These are phyloP conservation scores for Coenobita brevimanus DNA, from an alignment of 1,140 invertebrate genomes.

Conservation along the genomic window DNA sequence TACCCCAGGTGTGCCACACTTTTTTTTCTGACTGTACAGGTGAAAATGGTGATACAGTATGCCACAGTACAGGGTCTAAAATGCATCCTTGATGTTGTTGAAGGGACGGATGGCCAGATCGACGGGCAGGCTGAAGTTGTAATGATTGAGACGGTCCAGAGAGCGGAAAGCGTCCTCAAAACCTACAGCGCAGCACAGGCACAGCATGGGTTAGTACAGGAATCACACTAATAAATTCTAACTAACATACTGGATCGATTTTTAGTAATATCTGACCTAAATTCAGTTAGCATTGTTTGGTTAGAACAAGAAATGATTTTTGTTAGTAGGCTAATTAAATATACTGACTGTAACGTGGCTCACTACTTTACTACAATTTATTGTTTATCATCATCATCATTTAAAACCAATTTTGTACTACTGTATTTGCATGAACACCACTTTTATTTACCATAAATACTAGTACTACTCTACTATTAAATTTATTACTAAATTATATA, in stretches of 20 bases:
- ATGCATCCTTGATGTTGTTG: constrained; percentile 98
- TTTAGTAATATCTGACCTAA: too few relatives aligned
- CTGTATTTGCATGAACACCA: background rate
- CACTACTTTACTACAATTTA: too few relatives aligned
- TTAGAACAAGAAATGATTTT: too few relatives aligned
- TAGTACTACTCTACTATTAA: background rate
- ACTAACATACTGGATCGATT: background rate
- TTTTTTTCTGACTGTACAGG: too few relatives aligned
- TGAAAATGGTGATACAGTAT: too few relatives aligned
- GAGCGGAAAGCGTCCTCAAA: constrained; percentile 96
- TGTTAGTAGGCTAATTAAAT: too few relatives aligned
- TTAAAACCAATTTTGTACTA: too few relatives aligned
- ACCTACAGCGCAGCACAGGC: constrained; percentile 76
- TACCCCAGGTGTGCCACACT: too few relatives aligned
- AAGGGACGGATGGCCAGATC: constrained; percentile 96
- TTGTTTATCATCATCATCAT: too few relatives aligned
- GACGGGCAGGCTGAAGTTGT: constrained; percentile 94
- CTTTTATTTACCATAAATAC: background rate
- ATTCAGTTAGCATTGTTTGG: too few relatives aligned
- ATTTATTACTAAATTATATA: background rate
- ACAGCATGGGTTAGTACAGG: background rate
- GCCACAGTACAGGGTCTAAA: too few relatives aligned
- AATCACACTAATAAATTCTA: background rate
- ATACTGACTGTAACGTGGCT: too few relatives aligned
- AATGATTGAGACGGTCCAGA: constrained; percentile 87